Percentiles rank a stretch among this genome's conserved stretches.
phyloP scores from a whole-genome alignment of 2,888 invertebrate species.

The Ecdyonurus torrentis region DNA sequence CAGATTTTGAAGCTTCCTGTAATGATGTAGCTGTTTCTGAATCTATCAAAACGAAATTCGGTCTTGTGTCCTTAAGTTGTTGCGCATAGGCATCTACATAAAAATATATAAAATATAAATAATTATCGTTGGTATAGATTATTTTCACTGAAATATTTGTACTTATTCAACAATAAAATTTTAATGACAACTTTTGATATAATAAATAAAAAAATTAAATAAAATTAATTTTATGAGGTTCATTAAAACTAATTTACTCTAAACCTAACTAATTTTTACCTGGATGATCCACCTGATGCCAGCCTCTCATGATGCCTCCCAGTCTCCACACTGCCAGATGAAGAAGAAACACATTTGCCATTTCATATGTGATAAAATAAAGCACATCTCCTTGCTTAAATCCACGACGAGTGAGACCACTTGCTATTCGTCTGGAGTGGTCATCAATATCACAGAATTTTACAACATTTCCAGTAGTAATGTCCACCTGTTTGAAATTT shows the following conservation, averaged over 20 bases:
- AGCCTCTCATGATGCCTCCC: conserved; percentile 9
- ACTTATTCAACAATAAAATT: no score
- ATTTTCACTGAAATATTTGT: no score
- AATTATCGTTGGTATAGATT: no score
- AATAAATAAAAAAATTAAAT: neutral
- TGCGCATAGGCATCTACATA: neutral
- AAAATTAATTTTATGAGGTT: neutral
- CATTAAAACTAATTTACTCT: neutral
- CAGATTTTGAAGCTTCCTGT: neutral
- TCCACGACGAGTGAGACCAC: conserved; percentile 7
- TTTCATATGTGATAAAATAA: conserved; percentile 8
- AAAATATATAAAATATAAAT: neutral
- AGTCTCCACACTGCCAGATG: conserved; percentile 10
- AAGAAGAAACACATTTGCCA: conserved; percentile 5
- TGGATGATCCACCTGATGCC: conserved; percentile 5
- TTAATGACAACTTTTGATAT: no score
- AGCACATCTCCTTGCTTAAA: conserved; percentile 10
- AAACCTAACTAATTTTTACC: conserved; percentile 1
- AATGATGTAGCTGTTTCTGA: neutral
- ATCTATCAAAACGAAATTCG: neutral
- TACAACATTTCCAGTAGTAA: neutral
- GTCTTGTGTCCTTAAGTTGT: neutral
- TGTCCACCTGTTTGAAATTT: neutral
- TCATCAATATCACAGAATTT: neutral
- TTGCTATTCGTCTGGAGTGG: neutral